Conservation (phyloP, 1,140 invertebrate species). For the Apis dorsata region DNA sequence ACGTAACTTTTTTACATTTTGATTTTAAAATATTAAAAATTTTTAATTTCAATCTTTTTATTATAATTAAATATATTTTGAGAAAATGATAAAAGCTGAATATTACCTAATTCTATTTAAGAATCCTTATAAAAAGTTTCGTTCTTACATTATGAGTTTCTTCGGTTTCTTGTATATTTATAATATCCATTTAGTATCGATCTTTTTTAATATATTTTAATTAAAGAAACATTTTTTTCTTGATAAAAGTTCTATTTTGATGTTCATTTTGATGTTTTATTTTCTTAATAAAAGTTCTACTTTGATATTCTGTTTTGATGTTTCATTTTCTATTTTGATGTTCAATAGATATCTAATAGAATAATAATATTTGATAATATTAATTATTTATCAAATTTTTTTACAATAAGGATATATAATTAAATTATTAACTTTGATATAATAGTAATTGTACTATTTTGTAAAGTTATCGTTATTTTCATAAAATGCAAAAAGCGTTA, state of each 20-base stretch:
- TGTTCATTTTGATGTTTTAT: not conserved
- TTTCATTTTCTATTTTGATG: not conserved
- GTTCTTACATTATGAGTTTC: not conserved
- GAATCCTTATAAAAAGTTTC: not conserved
- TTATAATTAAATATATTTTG: not conserved
- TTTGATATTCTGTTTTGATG: not conserved
- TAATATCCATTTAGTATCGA: not conserved
- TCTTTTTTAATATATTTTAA: not conserved
- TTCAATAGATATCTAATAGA: not conserved
- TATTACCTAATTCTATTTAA: not conserved
- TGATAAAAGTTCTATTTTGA: not conserved
- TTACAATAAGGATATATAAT: not conserved
- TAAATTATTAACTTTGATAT: not conserved
- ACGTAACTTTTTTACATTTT: not conserved
- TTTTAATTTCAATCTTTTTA: not conserved
- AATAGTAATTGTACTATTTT: not conserved
- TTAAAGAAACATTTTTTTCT: too few relatives aligned
- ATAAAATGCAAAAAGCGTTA: not conserved
- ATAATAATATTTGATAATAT: not conserved
- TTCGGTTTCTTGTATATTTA: not conserved
- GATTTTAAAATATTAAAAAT: not conserved
- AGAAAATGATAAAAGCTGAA: not conserved
- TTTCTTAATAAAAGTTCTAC: not conserved
- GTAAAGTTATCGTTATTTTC: not conserved
- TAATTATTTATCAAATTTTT: not conserved